phyloP scores from a whole-genome alignment of 2,888 invertebrate species.

The Drosophila conformis region DNA sequence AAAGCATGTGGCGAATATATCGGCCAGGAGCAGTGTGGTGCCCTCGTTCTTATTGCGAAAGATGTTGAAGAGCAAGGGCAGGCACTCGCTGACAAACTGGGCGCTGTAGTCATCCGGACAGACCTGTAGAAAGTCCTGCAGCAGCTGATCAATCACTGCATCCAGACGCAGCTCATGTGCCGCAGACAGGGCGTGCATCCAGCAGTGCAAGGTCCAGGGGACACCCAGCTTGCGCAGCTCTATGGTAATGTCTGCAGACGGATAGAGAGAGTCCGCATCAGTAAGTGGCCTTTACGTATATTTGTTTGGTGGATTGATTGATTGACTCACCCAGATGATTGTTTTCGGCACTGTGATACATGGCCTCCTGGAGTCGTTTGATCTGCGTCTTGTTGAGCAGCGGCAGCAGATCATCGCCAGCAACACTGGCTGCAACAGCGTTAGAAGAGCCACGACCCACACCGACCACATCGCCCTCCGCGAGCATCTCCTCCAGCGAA shows the following conservation, averaged over 20 bases:
- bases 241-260: constrained; percentile 90
- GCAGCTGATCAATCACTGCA: constrained; percentile 93
- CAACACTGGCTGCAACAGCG: constrained; percentile 68
- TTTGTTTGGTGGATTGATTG: too few species aligned
- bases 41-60: constrained; percentile 97
- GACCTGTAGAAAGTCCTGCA: constrained; percentile 95
- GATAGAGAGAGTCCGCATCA: not conserved
- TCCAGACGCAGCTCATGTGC: constrained; percentile 94
- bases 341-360: constrained; percentile 97
- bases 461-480: constrained; percentile 89
- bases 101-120: constrained; percentile 95
- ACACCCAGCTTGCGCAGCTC: constrained; percentile 94
- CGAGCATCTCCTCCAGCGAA: constrained; percentile 95
- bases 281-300: too few species aligned
- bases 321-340: constrained; percentile 90
- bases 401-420: constrained; percentile 80
- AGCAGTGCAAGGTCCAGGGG: constrained; percentile 96
- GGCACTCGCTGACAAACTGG: constrained; percentile 95
- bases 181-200: constrained; percentile 95
- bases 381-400: constrained; percentile 92
- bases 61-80: constrained; percentile 95
- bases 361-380: constrained; percentile 94
- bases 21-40: constrained; percentile 93
- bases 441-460: constrained; percentile 56
- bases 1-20: constrained; percentile 95